Percentiles rank a stretch among this genome's conserved stretches.
phyloP scores from a whole-genome alignment of 2,113 vertebrate genomes.

The Sinocyclocheilus anophthalmus region DNA sequence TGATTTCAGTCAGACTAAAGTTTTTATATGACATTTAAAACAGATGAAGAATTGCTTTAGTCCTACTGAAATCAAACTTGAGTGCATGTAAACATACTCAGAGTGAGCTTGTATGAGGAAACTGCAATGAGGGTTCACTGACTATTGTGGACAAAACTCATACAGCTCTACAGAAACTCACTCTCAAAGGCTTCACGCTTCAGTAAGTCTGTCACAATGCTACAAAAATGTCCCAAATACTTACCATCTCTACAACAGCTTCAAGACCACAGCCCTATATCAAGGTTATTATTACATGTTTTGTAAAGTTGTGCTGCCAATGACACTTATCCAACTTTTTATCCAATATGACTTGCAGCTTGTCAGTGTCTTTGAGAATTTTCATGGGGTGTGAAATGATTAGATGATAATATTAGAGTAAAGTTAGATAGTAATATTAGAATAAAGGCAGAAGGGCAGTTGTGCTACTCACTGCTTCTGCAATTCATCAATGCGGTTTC shows the following conservation, averaged over 20 bases:
- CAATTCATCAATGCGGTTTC: conserved; percentile 97
- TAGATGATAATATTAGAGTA: conserved; percentile 21
- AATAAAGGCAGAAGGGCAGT: background rate
- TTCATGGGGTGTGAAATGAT: conserved; percentile 4
- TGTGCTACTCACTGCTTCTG: conserved; percentile 94
- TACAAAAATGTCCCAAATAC: conserved; percentile 48
- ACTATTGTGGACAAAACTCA: background rate
- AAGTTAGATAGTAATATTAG: conserved; percentile 21
- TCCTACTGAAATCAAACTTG: background rate
- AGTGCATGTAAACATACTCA: conserved; percentile 6
- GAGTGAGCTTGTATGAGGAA: conserved; percentile 18
- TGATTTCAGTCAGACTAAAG: background rate
- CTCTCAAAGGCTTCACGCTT: conserved; percentile 38
- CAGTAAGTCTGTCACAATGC: conserved; percentile 13
- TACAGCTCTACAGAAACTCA: conserved; percentile 21
- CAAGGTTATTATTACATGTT: conserved; percentile 31
- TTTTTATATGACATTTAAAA: background rate
- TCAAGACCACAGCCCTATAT: background rate
- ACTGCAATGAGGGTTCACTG: background rate
- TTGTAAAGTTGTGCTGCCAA: conserved; percentile 38
- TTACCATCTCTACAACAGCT: conserved; percentile 7
- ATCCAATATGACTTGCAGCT: conserved; percentile 15
- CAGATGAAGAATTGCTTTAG: background rate
- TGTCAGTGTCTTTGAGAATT: conserved; percentile 32
- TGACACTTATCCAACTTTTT: background rate